Evolutionary conservation across 2,888 invertebrate genomes (phyloP).

Genomic region (Celastrina argiolus): DNA sequence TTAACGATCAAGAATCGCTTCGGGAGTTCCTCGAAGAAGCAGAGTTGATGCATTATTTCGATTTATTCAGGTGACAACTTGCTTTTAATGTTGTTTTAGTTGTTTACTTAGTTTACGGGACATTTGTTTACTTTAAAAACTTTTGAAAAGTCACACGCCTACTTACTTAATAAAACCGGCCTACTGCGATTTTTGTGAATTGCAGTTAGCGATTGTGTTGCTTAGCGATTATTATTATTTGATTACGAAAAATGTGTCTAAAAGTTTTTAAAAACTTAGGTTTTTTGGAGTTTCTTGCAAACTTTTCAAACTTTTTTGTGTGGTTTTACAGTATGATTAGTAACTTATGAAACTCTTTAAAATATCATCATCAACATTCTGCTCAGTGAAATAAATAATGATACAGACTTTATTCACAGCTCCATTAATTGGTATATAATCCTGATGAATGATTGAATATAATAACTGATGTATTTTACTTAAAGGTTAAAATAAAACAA

Average conservation of each 20-base stretch:
- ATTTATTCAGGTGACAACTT: constrained; percentile 33
- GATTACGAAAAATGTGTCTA: neutral
- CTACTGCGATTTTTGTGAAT: neutral
- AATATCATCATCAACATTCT: too few species aligned
- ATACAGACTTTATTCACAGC: too few species aligned
- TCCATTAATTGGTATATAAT: too few species aligned
- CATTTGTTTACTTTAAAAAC: constrained; percentile 23
- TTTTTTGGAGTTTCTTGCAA: too few species aligned
- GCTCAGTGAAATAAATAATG: too few species aligned
- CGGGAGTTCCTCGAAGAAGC: constrained; percentile 94
- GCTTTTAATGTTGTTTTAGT: neutral
- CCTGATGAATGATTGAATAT: too few species aligned
- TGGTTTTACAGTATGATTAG: too few species aligned
- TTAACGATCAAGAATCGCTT: constrained; percentile 54
- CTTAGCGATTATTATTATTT: neutral
- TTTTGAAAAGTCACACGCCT: constrained; percentile 11
- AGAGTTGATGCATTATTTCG: constrained; percentile 94
- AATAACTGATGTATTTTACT: too few species aligned
- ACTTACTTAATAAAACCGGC: constrained; percentile 8
- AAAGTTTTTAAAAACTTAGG: neutral
- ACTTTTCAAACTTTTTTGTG: too few species aligned
- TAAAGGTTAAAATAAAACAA: too few species aligned
- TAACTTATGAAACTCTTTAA: too few species aligned
- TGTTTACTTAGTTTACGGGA: neutral
- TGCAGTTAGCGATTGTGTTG: neutral